Base-by-base conservation (phyloP, 1,140 invertebrate genomes). In the Orchesella cincta region DNA sequence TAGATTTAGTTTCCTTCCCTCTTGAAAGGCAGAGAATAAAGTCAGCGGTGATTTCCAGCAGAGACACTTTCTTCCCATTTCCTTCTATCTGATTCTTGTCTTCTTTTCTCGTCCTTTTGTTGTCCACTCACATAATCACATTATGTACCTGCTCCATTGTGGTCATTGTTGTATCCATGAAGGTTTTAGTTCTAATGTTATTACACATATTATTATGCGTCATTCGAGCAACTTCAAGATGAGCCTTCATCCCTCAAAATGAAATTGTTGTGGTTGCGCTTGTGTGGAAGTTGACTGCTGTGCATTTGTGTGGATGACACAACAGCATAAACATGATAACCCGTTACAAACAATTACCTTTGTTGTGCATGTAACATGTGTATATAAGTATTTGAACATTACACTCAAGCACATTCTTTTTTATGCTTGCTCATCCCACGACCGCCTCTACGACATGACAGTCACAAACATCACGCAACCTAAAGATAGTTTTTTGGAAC, bases 11-110 rank as follows among this genome's bases (percentile, higher is more conserved):
- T 46, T 46, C 20, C 20, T 20, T 46, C 39, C 20, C 39, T 46
- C 20, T 46, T 46, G 39, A 46, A 46, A 8, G 39, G 20, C 8
- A 46, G 39, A 46, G 20, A 46, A 46, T 12, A 67, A 57, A n/a
- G 23, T 57, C 52, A 57, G 12, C 5, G 12, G 23, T 3, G 62
- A 67, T 67, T 67, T 67, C 62, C 62, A 29, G 62, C 62, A 67
- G 62, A 14, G 62, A 67, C 62, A 67, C 62, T 67, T 67, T 67
- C 62, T 67, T 67, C 31, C 29, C 62, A 31, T 67, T 67, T 31
- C 28, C 62, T 31, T 29, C 28, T 31, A 8, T n/a, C 12, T 33
- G 8, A 16, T 67, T 31, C 12, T 67, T 31, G 29, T 67, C 14
- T 5, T 67, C 26, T 5, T 31, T 8, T 67, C 62, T 31, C 31